Base-by-base conservation (phyloP, 2,888 invertebrate genomes). In the Spisula subtruncata region DNA sequence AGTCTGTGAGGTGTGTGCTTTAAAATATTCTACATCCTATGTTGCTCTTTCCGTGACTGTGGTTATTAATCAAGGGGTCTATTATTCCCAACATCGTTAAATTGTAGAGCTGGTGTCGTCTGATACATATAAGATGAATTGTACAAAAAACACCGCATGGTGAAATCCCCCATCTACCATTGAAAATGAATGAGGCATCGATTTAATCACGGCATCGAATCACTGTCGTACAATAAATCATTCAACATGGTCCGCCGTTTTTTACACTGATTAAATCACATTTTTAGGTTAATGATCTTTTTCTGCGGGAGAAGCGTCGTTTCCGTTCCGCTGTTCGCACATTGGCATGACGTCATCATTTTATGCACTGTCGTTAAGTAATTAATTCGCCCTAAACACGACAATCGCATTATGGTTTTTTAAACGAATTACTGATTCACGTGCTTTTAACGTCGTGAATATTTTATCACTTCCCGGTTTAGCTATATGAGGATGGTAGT, bases 201-300 rank as follows among this genome's bases (percentile, higher is more conserved):
- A 75, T 75, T 75, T 35, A 75, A 75, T 75, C 75, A 35, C 32
- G 35, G 75, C 18, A 32, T 75, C 75, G 18, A 75, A 75, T 75
- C 75, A 35, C 32, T 12, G 16, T 14, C 12, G n/a, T 32, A 35
- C 12, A 32, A 75, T 75, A 35, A 75, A 75, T 75, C 75, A 75
- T 75, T 75, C 75, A 75, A 32, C 32, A 32, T 14, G 16, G 32
- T 75, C 29, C 32, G 20, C 29, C 32, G 20, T 81, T 48, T 51
- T 56, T 82, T 54, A 56, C 20, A 54, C 56, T 35, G 56, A 56
- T 56, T 56, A 20, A 35, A 56, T 29, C 82, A 82, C 51, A 20
- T 81, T 10, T 81, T 48, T 81, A 46, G 46, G 29, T 46, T 81
- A 29, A 51, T 48, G 48, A 1, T 46, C 46, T 6, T 29, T 81